Evolutionary conservation across 2,888 invertebrate species (phyloP), one percentile per base, ranked within the genome.

Genomic region (Dynastes hyllus): DNA sequence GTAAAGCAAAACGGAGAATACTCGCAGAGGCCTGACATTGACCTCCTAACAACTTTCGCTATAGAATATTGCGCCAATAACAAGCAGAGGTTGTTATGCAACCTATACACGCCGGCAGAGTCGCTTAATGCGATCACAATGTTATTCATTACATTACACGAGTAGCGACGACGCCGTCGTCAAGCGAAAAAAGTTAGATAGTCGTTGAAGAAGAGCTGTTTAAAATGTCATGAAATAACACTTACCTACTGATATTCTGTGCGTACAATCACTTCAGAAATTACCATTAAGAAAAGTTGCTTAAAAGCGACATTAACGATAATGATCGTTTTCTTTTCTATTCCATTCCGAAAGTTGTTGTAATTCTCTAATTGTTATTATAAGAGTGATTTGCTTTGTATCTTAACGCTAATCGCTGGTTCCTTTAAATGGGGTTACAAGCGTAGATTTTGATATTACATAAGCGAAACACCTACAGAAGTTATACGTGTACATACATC

Each of bases 61-160:
- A 73, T 71, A 40, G 77, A 78, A 75, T 78, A 78, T 80, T 80
- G 80, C 80, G 80, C 80, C 75, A 80, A 80, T 80, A 80, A 77
- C 80, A 80, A 78, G 80, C 80, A 78, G 77, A 45, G 78, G 80
- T 80, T 79, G 80, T 80, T 81, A 81, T 79, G 79, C 81, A 81
- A 81, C 76, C 78, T 76, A 73, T 78, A 73, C 73, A 73, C 78
- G 65, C 51, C 78, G 78, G 78, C 70, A 78, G 75, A 79, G 79
- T 79, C 78, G 81, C 75, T 78, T 79, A 81, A 81, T 81, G 79
- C 79, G 81, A 81, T 81, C 80, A 78, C 78, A 78, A 78, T 78
- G 71, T 73, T 78, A 78, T 78, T 73, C 78, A 73, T 78, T 78
- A 75, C 78, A 78, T 78, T 78, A 75, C 61, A 75, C 63, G 63